phyloP scores from a whole-genome alignment of 2,113 vertebrate species.

The Octodon degus region DNA sequence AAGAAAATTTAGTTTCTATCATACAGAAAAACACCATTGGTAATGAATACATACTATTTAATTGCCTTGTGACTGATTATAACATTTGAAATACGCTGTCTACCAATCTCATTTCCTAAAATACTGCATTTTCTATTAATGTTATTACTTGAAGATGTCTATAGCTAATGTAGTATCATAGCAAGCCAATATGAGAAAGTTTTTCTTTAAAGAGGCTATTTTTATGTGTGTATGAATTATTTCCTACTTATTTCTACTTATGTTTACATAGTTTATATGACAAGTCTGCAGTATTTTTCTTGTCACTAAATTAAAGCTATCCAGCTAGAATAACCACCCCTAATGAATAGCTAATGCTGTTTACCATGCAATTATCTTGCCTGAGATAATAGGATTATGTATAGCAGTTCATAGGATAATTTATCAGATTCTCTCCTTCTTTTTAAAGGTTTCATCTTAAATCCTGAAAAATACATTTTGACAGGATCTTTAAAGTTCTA shows the following conservation, averaged over 20 bases:
- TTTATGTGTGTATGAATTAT: constrained; percentile 22
- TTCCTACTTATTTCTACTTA: constrained; percentile 62
- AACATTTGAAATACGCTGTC: background rate
- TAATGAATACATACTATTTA: background rate
- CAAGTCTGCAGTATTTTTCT: constrained; percentile 72
- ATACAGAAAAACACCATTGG: background rate
- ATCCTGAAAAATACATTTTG: constrained; percentile 73
- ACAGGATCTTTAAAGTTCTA: constrained; percentile 65
- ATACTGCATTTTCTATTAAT: background rate
- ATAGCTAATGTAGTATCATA: background rate
- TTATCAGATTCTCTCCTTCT: constrained; percentile 57
- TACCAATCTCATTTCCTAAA: background rate
- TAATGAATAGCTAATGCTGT: constrained; percentile 79
- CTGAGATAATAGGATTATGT: constrained; percentile 76
- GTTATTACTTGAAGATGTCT: background rate
- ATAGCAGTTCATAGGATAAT: constrained; percentile 71
- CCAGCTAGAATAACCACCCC: constrained; percentile 61
- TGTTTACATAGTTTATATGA: constrained; percentile 57
- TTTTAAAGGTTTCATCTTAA: constrained; percentile 75
- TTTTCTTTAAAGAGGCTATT: constrained; percentile 52
- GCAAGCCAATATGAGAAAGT: background rate
- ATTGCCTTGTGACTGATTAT: background rate
- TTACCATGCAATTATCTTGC: constrained; percentile 78
- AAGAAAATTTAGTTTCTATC: background rate
- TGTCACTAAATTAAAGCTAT: constrained; percentile 77